Conservation (phyloP, 2,113 vertebrate genomes). For the Cairina moschata region DNA sequence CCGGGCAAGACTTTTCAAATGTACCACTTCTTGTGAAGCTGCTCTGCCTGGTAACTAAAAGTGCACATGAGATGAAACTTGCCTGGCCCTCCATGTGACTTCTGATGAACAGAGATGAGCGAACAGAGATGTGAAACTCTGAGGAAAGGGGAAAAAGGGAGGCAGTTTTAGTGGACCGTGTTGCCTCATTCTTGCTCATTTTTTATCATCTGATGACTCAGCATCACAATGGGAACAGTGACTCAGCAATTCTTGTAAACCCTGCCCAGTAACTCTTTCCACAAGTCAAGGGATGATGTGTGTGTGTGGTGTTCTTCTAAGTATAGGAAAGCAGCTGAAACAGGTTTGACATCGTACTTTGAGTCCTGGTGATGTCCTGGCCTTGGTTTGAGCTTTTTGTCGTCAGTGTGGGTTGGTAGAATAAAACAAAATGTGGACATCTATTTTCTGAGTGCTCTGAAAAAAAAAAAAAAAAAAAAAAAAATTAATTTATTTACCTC, state of each 20-base stretch:
- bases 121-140: conserved; percentile 68
- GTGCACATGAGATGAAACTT: not conserved
- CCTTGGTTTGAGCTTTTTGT: not conserved
- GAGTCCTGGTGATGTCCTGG: not conserved
- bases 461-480: not conserved
- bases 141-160: not conserved
- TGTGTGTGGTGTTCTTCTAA: not conserved
- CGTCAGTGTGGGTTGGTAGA: not conserved
- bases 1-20: not conserved
- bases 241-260: conserved; percentile 53
- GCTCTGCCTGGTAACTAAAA: not conserved
- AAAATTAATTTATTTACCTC: not conserved
- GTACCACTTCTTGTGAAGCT: not conserved
- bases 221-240: conserved; percentile 53
- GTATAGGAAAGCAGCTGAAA: not conserved
- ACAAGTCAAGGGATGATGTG: not conserved
- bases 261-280: not conserved
- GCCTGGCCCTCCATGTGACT: not conserved
- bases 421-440: not conserved
- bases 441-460: not conserved
- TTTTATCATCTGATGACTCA: conserved; percentile 20
- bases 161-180: not conserved
- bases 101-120: not conserved
- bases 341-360: not conserved
- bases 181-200: conserved; percentile 22